Evolutionary conservation across 2,888 invertebrate genomes (phyloP).

Genomic region (Brachyptera risi): DNA sequence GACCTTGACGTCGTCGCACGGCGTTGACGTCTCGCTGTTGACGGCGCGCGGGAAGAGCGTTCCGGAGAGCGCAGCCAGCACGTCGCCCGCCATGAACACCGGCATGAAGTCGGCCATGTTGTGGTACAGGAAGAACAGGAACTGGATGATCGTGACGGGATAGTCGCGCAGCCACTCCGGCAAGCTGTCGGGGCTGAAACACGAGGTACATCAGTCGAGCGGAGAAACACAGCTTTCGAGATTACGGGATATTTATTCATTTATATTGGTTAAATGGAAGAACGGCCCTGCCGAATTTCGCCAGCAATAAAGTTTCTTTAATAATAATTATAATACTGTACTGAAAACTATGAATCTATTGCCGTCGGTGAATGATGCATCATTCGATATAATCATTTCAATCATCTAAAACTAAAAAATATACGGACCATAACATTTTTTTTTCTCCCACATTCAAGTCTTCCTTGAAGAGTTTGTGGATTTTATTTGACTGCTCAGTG

Average conservation of each 20-base stretch:
- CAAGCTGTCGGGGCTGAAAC: slow-evolving; percentile 46
- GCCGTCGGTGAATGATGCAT: too few species aligned
- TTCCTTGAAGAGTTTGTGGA: too few species aligned
- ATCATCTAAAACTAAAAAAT: too few species aligned
- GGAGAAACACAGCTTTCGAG: neutral
- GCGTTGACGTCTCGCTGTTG: slow-evolving; percentile 68
- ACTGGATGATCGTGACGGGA: slow-evolving; percentile 77
- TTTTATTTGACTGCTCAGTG: too few species aligned
- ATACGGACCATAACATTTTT: too few species aligned
- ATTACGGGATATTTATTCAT: neutral
- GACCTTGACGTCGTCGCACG: slow-evolving; percentile 56
- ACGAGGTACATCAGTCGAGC: neutral
- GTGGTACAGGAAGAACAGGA: slow-evolving; percentile 92
- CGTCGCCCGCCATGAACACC: slow-evolving; percentile 88
- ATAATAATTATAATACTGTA: too few species aligned
- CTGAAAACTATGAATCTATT: too few species aligned
- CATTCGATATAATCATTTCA: too few species aligned
- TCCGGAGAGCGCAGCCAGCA: slow-evolving; percentile 77
- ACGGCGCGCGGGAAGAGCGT: slow-evolving; percentile 69
- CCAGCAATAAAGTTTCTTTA: too few species aligned
- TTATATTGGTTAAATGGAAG: too few species aligned
- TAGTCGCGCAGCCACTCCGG: slow-evolving; percentile 74
- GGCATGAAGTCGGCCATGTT: slow-evolving; percentile 90
- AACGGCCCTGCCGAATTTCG: too few species aligned
- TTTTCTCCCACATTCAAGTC: too few species aligned